These are phyloP conservation scores for Ophion costatus DNA, from an alignment of 2,888 invertebrate species.

Conservation along the genomic window DNA sequence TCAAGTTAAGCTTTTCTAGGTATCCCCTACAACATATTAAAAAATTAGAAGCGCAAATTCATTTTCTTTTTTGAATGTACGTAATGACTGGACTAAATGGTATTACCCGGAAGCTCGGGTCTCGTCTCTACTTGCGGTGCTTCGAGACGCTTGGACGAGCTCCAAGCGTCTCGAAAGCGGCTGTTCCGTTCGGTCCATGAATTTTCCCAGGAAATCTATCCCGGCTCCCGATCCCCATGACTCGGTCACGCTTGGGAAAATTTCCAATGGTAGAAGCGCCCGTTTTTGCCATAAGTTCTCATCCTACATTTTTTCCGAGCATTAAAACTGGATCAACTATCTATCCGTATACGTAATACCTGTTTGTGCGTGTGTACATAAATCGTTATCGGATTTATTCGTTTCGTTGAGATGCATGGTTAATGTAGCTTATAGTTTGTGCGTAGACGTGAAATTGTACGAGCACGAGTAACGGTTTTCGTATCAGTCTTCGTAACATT, in stretches of 20 bases:
- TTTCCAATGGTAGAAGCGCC: slow-evolving; percentile 32
- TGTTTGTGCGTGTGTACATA: not conserved
- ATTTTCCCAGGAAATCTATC: slow-evolving; percentile 54
- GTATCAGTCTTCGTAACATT: too few relatives aligned
- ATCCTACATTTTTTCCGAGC: not conserved
- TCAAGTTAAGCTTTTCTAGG: too few relatives aligned
- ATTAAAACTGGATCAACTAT: slow-evolving; percentile 5
- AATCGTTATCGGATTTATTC: not conserved
- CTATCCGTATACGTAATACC: not conserved
- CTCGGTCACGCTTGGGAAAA: slow-evolving; percentile 56
- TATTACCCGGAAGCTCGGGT: slow-evolving; percentile 53
- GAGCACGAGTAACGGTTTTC: slow-evolving; percentile 24
- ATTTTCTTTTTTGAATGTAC: too few relatives aligned
- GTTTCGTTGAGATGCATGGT: not conserved
- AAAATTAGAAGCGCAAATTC: too few relatives aligned
- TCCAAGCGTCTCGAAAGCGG: slow-evolving; percentile 17
- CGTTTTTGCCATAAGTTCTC: slow-evolving; percentile 41
- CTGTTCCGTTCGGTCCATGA: slow-evolving; percentile 49
- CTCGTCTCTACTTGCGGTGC: slow-evolving; percentile 50
- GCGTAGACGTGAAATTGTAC: not conserved
- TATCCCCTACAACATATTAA: too few relatives aligned
- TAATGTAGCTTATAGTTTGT: not conserved
- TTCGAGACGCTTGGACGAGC: slow-evolving; percentile 61
- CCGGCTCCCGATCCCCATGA: slow-evolving; percentile 6
- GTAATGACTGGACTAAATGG: too few relatives aligned